phyloP scores from a whole-genome alignment of 2,797 vertebrate species.

The Serranus cabrilla region DNA sequence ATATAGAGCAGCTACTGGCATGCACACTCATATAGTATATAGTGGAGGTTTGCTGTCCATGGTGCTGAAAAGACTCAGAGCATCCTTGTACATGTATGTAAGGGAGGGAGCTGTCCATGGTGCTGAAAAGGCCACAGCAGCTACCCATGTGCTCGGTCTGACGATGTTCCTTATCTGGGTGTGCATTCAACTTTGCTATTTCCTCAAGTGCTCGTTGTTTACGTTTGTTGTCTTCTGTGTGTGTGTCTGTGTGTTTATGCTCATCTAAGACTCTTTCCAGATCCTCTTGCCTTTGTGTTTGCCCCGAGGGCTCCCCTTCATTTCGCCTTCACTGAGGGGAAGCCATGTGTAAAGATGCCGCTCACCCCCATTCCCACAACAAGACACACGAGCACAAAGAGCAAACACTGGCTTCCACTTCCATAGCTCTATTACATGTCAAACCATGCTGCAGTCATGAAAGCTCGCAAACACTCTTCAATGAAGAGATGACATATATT shows the following conservation, averaged over 20 bases:
- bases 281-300: conserved; percentile 72
- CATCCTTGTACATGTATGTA: neutral
- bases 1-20: too few species aligned
- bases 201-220: conserved; percentile 49
- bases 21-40: too few species aligned
- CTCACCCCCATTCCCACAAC: conserved; percentile 62
- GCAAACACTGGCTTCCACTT: conserved; percentile 56
- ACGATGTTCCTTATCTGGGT: neutral
- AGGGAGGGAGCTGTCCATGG: conserved; percentile 35
- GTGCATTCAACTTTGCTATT: conserved; percentile 6
- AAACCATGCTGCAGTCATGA: conserved; percentile 48
- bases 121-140: conserved; percentile 43
- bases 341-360: conserved; percentile 72
- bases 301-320: conserved; percentile 75
- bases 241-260: conserved; percentile 50
- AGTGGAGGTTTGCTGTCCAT: neutral
- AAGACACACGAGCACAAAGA: conserved; percentile 61
- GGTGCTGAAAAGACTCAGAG: conserved; percentile 18
- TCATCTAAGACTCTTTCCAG: conserved; percentile 57
- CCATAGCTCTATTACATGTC: conserved; percentile 56
- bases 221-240: conserved; percentile 7
- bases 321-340: conserved; percentile 74
- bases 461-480: conserved; percentile 41
- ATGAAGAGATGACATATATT: conserved; percentile 51
- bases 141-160: neutral